Conservation (phyloP, 53 echinoderm and acorn worm species). For the Paracentrotus lividus region DNA sequence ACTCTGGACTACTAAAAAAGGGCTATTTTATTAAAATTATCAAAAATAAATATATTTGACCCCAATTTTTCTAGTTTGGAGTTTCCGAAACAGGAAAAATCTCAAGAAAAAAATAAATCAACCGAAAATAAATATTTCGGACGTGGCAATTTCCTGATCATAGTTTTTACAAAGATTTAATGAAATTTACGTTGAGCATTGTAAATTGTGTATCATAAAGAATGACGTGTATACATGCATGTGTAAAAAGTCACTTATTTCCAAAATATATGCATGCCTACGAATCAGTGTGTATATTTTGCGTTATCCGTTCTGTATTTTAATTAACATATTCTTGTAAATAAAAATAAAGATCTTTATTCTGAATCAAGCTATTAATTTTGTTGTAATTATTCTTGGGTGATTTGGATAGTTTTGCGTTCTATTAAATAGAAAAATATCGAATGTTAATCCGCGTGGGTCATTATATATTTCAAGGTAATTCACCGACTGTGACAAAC, state of each 20-base stretch:
- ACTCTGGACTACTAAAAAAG: no score
- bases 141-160: background rate
- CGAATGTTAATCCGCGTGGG: no score
- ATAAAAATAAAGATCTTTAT: background rate
- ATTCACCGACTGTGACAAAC: no score
- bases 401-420: no score
- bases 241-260: background rate
- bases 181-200: background rate
- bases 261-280: background rate
- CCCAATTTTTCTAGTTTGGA: no score
- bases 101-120: no score
- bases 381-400: background rate
- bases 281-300: background rate
- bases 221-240: background rate
- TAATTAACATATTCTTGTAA: background rate
- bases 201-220: background rate
- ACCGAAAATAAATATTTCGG: no score
- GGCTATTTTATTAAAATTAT: no score
- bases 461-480: no score
- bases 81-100: no score
- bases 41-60: no score
- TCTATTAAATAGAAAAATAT: no score
- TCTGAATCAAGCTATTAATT: background rate
- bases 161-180: background rate
- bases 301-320: background rate